A percentile compares a stretch with the other conserved stretches of the same genome.
Evolutionary conservation across 2,797 vertebrate species (phyloP).

Genomic region (Lemur catta): DNA sequence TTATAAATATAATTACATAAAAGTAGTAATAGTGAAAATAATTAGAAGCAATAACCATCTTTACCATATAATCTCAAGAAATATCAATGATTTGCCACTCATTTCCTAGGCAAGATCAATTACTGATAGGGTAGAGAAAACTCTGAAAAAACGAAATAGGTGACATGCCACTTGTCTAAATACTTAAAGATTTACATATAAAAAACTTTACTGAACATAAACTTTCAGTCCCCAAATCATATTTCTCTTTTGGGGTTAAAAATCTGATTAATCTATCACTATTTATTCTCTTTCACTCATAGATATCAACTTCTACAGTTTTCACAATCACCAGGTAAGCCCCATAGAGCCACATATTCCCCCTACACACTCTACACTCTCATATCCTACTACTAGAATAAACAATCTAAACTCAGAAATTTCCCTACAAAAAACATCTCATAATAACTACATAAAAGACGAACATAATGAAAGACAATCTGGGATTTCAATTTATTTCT

Average conservation of each 20-base stretch:
- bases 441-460: constrained; percentile 25
- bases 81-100: background rate
- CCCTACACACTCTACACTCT: background rate
- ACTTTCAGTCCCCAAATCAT: constrained; percentile 9
- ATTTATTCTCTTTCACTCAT: background rate
- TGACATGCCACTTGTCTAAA: constrained; percentile 17
- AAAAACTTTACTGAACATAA: background rate
- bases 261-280: constrained; percentile 17
- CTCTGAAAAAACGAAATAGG: background rate
- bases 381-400: background rate
- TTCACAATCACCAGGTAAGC: background rate
- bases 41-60: constrained; percentile 12
- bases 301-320: background rate
- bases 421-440: background rate
- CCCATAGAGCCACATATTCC: background rate
- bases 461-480: constrained; percentile 18
- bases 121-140: background rate
- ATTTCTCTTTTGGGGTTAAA: constrained; percentile 41
- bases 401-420: constrained; percentile 14
- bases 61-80: constrained; percentile 36
- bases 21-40: background rate
- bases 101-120: background rate
- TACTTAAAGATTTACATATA: constrained; percentile 34
- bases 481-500: constrained; percentile 42
- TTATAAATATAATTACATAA: background rate